Conservation (phyloP, 2,797 vertebrate species). For the Anguilla obscura region DNA sequence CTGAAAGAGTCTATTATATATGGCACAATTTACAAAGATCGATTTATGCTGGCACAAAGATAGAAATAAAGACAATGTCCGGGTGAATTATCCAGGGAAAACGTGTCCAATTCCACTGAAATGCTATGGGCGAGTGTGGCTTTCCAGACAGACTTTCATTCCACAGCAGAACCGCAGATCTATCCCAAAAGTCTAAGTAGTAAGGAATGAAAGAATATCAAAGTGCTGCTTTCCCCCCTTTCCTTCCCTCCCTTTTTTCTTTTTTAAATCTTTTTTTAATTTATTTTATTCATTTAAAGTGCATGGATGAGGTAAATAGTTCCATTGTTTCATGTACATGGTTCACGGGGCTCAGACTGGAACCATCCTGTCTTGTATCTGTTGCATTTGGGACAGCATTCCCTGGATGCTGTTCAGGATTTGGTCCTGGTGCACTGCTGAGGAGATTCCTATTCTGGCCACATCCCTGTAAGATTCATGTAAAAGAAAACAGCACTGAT, state of each 20-base stretch:
- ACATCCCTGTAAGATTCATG: slow-evolving; percentile 79
- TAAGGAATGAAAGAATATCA: slow-evolving; percentile 80
- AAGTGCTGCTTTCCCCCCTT: slow-evolving; percentile 79
- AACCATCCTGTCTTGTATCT: slow-evolving; percentile 97
- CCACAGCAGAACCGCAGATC: slow-evolving; percentile 71
- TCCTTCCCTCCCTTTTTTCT: slow-evolving; percentile 20
- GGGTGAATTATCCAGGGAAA: background rate
- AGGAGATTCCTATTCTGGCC: slow-evolving; percentile 90
- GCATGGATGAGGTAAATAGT: slow-evolving; percentile 99
- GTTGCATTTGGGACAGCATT: slow-evolving; percentile 96
- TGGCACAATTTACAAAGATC: slow-evolving; percentile 44
- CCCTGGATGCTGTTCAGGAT: slow-evolving; percentile 87
- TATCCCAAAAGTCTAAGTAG: slow-evolving; percentile 71
- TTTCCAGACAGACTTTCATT: slow-evolving; percentile 59
- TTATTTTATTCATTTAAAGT: slow-evolving; percentile 84
- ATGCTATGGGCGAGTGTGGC: slow-evolving; percentile 51
- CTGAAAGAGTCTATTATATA: slow-evolving; percentile 23
- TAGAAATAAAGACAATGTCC: slow-evolving; percentile 37
- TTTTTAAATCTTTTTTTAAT: slow-evolving; percentile 25
- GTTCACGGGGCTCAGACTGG: slow-evolving; percentile 83
- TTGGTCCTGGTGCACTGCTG: slow-evolving; percentile 89
- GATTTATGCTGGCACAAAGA: slow-evolving; percentile 48
- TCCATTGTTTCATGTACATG: slow-evolving; percentile 64
- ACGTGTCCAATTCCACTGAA: slow-evolving; percentile 35
- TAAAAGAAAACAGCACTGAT: slow-evolving; percentile 47